Evolutionary conservation across 2,113 vertebrate genomes (phyloP), one percentile per base, ranked within the genome.

Genomic region (Syngnathus floridae): DNA sequence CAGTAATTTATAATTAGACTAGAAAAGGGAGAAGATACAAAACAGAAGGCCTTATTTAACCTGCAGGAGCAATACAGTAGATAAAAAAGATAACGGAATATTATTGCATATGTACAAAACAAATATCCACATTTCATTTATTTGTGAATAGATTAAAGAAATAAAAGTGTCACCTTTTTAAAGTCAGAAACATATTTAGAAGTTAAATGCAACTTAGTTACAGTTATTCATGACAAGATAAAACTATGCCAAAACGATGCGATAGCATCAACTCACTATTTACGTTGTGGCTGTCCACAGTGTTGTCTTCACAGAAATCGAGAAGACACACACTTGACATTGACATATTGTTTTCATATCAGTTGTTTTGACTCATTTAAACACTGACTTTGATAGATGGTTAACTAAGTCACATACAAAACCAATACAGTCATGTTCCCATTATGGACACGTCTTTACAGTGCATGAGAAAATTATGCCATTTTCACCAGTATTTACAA

Each of bases 401-500:
- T 68, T 74, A 79, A 84, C 78, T 78, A 77, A 81, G 80, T 73
- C 37, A 64, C 46, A 61, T 52, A 66, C 69, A 75, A 82, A 83
- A 83, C 83, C 71, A 82, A 82, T 75, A 63, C 71, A 62, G 66
- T 73, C 72, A 57, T 76, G 67, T 75, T 71, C 40, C 26, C 17
- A n/a, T 35, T 16, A 51, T 72, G 65, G 65, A 82, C 36, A 26
- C 71, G 69, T 66, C 62, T 88, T 86, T 87, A 81, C 59, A 70
- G 80, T 79, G 69, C 78, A 69, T 64, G 84, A 83, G 67, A 73
- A 82, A 76, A 63, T 81, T 77, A 74, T 22, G 64, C 70, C 64
- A 38, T 80, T 73, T 70, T 65, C 64, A 72, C 70, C 82, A 78
- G 86, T 80, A 73, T 80, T 75, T 84, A 82, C 75, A 84, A 75